Evolutionary conservation across 2,888 invertebrate genomes (phyloP).

Genomic region (Ecliptopera silaceata): DNA sequence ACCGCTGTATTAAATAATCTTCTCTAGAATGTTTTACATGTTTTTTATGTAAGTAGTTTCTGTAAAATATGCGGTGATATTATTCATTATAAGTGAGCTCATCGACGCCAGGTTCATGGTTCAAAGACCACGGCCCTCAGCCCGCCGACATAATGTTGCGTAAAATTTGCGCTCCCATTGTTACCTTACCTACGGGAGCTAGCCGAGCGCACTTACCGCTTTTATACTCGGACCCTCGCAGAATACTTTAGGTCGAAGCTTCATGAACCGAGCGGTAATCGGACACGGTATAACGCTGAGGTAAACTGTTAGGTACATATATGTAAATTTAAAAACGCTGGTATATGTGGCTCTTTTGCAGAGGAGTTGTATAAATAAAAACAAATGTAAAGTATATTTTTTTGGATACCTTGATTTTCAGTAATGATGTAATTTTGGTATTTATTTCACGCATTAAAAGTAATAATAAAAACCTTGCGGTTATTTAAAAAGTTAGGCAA

Average conservation of each 20-base stretch:
- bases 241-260: constrained; percentile 4
- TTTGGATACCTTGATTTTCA: no score
- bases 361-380: no score
- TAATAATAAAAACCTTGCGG: no score
- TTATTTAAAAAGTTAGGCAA: no score
- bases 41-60: no score
- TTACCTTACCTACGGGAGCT: constrained; percentile 52
- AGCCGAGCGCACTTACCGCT: constrained; percentile 25
- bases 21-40: no score
- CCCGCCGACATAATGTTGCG: constrained; percentile 72
- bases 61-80: constrained; percentile 13
- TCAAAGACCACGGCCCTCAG: constrained; percentile 30
- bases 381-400: no score
- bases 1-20: no score
- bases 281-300: constrained; percentile 7
- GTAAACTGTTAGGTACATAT: background rate
- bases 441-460: no score
- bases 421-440: no score
- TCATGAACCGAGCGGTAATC: constrained; percentile 19
- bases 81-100: constrained; percentile 13
- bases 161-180: constrained; percentile 75
- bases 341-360: no score
- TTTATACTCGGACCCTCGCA: constrained; percentile 24
- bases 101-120: constrained; percentile 30
- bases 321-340: constrained; percentile 5